These are phyloP conservation scores for Hyperopisus bebe DNA, from an alignment of 2,113 vertebrate species.

Conservation along the genomic window DNA sequence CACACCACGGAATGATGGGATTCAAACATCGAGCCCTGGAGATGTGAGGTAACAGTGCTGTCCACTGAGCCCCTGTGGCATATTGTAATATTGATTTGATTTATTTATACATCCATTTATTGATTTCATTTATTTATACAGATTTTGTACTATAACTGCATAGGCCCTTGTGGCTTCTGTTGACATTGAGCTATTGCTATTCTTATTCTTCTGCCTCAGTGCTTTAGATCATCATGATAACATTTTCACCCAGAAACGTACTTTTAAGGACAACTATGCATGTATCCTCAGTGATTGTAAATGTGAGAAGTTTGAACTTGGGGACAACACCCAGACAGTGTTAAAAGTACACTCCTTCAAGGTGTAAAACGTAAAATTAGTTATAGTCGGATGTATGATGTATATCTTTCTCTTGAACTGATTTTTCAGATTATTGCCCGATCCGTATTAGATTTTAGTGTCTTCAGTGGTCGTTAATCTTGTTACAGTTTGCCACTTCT, in stretches of 20 bases:
- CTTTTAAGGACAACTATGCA: neutral
- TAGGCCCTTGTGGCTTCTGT: neutral
- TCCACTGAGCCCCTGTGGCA: neutral
- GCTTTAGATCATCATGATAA: neutral
- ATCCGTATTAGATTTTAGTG: conserved; percentile 7
- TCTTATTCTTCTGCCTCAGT: neutral
- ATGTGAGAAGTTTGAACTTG: neutral
- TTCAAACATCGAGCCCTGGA: neutral
- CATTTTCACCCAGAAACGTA: neutral
- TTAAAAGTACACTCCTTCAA: neutral
- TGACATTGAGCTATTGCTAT: neutral
- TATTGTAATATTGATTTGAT: neutral
- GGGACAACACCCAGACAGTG: neutral
- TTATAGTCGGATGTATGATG: neutral
- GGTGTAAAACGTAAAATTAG: neutral
- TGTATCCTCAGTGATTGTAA: neutral
- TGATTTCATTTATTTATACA: neutral
- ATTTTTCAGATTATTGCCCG: neutral
- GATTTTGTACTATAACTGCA: neutral
- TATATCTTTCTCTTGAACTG: neutral
- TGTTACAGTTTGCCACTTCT: conserved; percentile 30
- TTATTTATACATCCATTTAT: neutral
- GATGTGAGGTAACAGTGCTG: neutral
- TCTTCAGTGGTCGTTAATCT: conserved; percentile 21
- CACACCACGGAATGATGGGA: neutral